Percentiles rank a stretch among this genome's conserved stretches.
These are phyloP conservation scores for Spatulosminthurus flaviceps DNA, from an alignment of 2,888 invertebrate genomes.

Conservation along the genomic window DNA sequence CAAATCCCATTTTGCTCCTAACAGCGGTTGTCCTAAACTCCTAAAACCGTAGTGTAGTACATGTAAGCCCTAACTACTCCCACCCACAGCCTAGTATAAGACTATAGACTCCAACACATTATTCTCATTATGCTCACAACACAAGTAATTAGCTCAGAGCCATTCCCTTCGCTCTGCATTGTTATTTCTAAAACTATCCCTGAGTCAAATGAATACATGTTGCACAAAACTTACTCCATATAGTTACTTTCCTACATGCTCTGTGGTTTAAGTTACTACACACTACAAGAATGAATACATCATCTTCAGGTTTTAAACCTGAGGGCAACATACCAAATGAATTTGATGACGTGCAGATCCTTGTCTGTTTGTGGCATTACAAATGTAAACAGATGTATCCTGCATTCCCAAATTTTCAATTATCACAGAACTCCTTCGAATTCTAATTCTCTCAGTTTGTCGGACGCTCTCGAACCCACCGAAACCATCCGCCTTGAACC, in stretches of 20 bases:
- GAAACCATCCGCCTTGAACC: conserved; percentile 80
- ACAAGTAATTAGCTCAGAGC: background rate
- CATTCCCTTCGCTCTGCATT: background rate
- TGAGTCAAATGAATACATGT: no score
- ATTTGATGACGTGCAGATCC: conserved; percentile 64
- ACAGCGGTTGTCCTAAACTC: no score
- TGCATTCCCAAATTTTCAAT: conserved; percentile 64
- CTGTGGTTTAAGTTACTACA: no score
- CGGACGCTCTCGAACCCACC: conserved; percentile 69
- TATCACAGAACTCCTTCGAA: conserved; percentile 66
- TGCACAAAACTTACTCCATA: no score
- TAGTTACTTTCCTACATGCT: no score
- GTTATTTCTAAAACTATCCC: no score
- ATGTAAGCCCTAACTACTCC: background rate
- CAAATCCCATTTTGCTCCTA: no score
- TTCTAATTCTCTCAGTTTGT: conserved; percentile 63
- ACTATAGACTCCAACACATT: background rate
- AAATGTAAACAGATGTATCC: conserved; percentile 65
- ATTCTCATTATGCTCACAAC: background rate
- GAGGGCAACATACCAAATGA: conserved; percentile 48
- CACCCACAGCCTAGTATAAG: no score
- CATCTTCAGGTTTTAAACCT: background rate
- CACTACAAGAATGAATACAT: no score
- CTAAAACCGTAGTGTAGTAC: background rate
- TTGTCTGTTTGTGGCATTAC: conserved; percentile 65